phyloP scores from a whole-genome alignment of 2,797 vertebrate species.

The Sebastes umbrosus region DNA sequence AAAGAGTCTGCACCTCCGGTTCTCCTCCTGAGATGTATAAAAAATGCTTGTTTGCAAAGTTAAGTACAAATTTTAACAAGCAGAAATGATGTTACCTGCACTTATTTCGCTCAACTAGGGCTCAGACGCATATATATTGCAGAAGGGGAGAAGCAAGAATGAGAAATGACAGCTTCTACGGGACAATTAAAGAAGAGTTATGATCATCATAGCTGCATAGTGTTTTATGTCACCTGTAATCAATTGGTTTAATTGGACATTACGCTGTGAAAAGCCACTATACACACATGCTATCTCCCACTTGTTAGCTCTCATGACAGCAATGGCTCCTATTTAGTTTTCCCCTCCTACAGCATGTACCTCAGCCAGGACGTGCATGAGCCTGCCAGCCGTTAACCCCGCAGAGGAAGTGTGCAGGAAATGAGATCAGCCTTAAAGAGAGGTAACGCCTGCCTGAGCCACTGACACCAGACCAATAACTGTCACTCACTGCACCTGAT shows the following conservation, averaged over 20 bases:
- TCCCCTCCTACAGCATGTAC: slow-evolving; percentile 31
- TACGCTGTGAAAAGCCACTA: slow-evolving; percentile 20
- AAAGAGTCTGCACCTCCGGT: neutral
- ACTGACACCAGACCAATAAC: slow-evolving; percentile 79
- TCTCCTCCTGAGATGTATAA: neutral
- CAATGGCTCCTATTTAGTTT: slow-evolving; percentile 47
- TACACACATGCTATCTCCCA: slow-evolving; percentile 30
- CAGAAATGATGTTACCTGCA: neutral
- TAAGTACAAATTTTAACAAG: neutral
- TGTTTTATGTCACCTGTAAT: slow-evolving; percentile 11
- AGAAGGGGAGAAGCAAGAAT: neutral
- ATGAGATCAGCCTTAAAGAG: slow-evolving; percentile 77
- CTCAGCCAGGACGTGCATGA: slow-evolving; percentile 62
- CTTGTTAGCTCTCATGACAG: slow-evolving; percentile 44
- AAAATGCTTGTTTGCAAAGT: neutral
- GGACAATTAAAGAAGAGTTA: slow-evolving; percentile 22
- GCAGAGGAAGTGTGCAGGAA: slow-evolving; percentile 81
- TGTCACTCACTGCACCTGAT: slow-evolving; percentile 80
- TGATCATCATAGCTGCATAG: slow-evolving; percentile 12
- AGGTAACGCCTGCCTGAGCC: slow-evolving; percentile 74
- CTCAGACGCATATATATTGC: neutral
- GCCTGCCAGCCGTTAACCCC: slow-evolving; percentile 72
- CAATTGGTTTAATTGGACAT: slow-evolving; percentile 29
- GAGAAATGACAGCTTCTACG: neutral
- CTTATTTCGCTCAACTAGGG: neutral